Evolutionary conservation across 2,113 vertebrate species (phyloP).

Genomic region (Aramus guarauna): DNA sequence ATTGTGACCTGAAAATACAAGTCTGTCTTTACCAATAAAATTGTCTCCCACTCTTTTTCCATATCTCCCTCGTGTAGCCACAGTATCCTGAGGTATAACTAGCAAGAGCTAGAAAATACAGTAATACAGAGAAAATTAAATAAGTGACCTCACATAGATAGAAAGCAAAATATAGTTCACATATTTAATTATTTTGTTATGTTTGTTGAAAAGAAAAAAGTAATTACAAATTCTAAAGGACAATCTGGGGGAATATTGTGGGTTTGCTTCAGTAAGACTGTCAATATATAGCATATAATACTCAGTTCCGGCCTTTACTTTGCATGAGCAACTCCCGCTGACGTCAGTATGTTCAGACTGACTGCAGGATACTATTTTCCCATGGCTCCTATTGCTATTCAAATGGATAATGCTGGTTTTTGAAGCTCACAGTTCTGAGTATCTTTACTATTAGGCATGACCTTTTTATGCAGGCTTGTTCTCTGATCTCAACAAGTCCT

Average conservation of each 20-base stretch:
- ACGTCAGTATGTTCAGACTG: neutral
- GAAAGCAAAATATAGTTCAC: neutral
- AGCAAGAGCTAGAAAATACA: neutral
- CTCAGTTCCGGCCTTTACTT: neutral
- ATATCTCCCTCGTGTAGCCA: neutral
- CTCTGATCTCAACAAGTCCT: constrained; percentile 7
- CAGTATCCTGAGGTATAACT: neutral
- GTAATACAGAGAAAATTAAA: neutral
- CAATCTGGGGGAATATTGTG: neutral
- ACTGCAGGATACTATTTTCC: neutral
- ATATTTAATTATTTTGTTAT: neutral
- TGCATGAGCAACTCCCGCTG: neutral
- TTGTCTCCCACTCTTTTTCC: neutral
- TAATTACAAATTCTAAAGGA: neutral
- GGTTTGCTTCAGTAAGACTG: neutral
- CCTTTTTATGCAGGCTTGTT: neutral
- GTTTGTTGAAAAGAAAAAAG: neutral
- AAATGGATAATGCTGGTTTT: neutral
- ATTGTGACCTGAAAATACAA: neutral
- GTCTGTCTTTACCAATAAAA: neutral
- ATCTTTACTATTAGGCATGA: neutral
- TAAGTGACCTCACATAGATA: neutral
- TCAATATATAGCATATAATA: neutral
- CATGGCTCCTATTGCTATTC: neutral
- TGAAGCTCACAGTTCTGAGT: neutral